Base-by-base conservation (phyloP, 2,113 vertebrate species). In the Bostrychus sinensis region DNA sequence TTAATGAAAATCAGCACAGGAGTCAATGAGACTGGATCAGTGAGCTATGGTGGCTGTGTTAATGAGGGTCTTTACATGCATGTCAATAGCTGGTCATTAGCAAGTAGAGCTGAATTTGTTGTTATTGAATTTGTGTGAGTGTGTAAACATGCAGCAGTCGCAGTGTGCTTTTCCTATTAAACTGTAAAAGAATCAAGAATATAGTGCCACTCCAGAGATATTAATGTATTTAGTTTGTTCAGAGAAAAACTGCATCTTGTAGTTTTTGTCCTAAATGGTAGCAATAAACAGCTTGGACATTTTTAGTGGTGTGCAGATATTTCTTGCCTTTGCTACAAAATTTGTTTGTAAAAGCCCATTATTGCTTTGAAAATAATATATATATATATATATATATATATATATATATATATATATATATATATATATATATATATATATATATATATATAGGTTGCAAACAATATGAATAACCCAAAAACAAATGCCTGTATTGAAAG, bases 51-150 rank as follows among this genome's bases (percentile, higher is more conserved):
- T 54, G 51, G 17, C 50, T 22, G 7, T 30, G n/a, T 7, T 45
- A 69, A 69, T 62, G 51, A 63, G 23, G 37, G 43, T 64, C 41
- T 65, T 55, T 45, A 59, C 32, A 48, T 32, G 30, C 12, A 28
- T 41, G 39, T 53, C 64, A 51, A 67, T 50, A 57, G 32, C 22
- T 4, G 23, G 20, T 45, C 23, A 59, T 59, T 69, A 55, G n/a
- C 34, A 5, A 59, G n/a, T 17, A 32, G 30, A 20, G 13, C 17
- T 22, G 14, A 63, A 16, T 57, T 25, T 56, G 45, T 53, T 62
- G 34, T 37, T 30, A n/a, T 56, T 68, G 38, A 58, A 25, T 14
- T 19, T 32, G 22, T 19, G 36, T 20, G 22, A 26, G 36, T 34
- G 37, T 17, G 13, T 53, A 59, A 65, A 65, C 30, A 64, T 30